Evolutionary conservation across 2,888 invertebrate genomes (phyloP).

Genomic region (Neria commutata): DNA sequence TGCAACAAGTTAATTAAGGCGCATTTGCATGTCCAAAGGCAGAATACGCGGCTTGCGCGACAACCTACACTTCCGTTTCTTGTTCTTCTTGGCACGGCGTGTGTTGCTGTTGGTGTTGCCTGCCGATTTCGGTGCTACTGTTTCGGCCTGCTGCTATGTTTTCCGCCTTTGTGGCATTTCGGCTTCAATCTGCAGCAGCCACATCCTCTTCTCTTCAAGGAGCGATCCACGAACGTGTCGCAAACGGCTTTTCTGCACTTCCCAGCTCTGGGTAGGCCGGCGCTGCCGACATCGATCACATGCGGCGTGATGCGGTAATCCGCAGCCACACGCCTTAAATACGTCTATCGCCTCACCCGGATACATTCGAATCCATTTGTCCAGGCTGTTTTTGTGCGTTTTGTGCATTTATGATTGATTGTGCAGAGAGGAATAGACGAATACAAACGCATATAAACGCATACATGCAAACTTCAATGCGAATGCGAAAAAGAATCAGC

Average conservation of each 20-base stretch:
- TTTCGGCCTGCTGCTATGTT: background rate
- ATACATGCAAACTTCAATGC: constrained; percentile 14
- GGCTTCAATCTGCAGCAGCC: background rate
- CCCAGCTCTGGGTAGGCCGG: background rate
- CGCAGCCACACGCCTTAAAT: constrained; percentile 53
- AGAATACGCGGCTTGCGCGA: constrained; percentile 20
- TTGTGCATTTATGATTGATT: constrained; percentile 51
- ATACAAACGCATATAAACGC: constrained; percentile 46
- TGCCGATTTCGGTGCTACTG: background rate
- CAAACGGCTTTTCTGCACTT: background rate
- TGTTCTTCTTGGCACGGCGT: background rate
- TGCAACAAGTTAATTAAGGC: constrained; percentile 60
- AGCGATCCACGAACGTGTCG: constrained; percentile 3
- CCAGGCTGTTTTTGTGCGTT: background rate
- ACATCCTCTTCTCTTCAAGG: background rate
- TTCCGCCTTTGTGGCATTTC: background rate
- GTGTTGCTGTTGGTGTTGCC: background rate
- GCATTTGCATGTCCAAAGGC: constrained; percentile 52
- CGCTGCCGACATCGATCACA: constrained; percentile 45
- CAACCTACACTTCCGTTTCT: constrained; percentile 49
- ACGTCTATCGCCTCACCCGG: constrained; percentile 38
- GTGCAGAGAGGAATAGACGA: no score
- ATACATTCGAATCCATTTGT: background rate
- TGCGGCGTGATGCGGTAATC: constrained; percentile 52
- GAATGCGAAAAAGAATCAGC: background rate